A percentile compares a stretch with the other conserved stretches of the same genome.
These are phyloP conservation scores for Morpho helenor DNA, from an alignment of 2,888 invertebrate genomes.

Conservation along the genomic window DNA sequence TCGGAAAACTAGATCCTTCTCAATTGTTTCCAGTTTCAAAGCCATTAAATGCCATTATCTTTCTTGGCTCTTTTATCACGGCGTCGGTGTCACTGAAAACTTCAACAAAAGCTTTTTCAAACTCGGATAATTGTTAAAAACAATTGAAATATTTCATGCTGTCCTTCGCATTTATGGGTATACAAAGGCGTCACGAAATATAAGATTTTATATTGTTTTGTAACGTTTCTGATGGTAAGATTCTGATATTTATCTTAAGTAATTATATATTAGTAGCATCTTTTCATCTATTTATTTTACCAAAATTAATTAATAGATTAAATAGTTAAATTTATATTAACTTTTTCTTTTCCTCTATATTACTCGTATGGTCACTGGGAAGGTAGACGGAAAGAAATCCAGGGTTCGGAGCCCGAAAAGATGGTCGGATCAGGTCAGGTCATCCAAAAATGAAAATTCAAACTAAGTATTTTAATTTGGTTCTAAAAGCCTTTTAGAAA, in stretches of 20 bases:
- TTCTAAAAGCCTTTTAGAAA: too few species aligned
- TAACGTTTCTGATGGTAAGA: not conserved
- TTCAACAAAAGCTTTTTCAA: slow-evolving; percentile 27
- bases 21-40: slow-evolving; percentile 14
- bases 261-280: too few species aligned
- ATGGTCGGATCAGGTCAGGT: too few species aligned
- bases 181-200: not conserved
- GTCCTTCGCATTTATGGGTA: slow-evolving; percentile 5
- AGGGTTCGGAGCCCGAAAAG: too few species aligned
- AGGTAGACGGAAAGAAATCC: too few species aligned
- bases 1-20: slow-evolving; percentile 9
- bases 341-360: too few species aligned
- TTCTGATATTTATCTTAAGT: not conserved
- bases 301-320: too few species aligned
- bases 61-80: slow-evolving; percentile 19
- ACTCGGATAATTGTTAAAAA: slow-evolving; percentile 30
- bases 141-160: slow-evolving; percentile 25
- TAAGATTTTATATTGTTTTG: slow-evolving; percentile 2
- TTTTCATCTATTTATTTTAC: too few species aligned
- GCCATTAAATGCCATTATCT: slow-evolving; percentile 23
- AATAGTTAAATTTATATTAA: too few species aligned
- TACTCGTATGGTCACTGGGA: too few species aligned
- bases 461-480: too few species aligned
- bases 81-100: slow-evolving; percentile 25
- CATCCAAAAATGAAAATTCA: too few species aligned